Base-by-base conservation (phyloP, 2,113 vertebrate species). In the Onychorhynchus coronatus region DNA sequence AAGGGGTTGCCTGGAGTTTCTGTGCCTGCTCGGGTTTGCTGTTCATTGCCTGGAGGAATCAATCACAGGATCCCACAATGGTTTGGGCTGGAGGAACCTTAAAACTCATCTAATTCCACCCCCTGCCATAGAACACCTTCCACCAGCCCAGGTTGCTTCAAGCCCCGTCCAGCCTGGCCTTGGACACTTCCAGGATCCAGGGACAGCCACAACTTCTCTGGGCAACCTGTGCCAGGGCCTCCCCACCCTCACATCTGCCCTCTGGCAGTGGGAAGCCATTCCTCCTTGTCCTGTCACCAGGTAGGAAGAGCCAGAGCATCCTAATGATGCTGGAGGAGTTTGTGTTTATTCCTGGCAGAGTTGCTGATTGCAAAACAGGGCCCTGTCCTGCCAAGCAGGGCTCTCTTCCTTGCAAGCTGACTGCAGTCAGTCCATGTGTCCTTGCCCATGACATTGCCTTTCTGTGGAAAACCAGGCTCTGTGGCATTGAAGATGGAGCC, bases 81-180 rank as follows among this genome's bases (percentile, higher is more conserved):
- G 28, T 25, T 75, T 53, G 52, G 5, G n/a, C 21, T 39, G 19
- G 53, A 17, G 24, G 23, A 0, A 5, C 23, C 10, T 46, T 33
- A 39, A 59, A 74, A 19, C 3, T 6, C 37, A 20, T 44, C 50
- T 11, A 1, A 5, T 58, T 0, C 37, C 52, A n/a, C 10, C 9
- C 27, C 18, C 23, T 71, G 47, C 39, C 10, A 2, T 20, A 14
- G 63, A 66, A 47, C 39, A 39, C 24, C 11, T 71, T 6, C n/a
- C 59, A 33, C 18, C 23, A 0, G 2, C 14, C 59, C 70, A 41
- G 28, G 49, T 0, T 65, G 70, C n/a, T 74, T 50, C n/a, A 6
- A 42, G 25, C 35, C 10, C n/a, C 0, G 0, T 50, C 52, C 72
- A 76, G 0, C 37, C 53, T 31, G 53, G 62, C 21, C 53, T 68